phyloP scores from a whole-genome alignment of 2,113 vertebrate genomes.

The Fregetta grallaria region DNA sequence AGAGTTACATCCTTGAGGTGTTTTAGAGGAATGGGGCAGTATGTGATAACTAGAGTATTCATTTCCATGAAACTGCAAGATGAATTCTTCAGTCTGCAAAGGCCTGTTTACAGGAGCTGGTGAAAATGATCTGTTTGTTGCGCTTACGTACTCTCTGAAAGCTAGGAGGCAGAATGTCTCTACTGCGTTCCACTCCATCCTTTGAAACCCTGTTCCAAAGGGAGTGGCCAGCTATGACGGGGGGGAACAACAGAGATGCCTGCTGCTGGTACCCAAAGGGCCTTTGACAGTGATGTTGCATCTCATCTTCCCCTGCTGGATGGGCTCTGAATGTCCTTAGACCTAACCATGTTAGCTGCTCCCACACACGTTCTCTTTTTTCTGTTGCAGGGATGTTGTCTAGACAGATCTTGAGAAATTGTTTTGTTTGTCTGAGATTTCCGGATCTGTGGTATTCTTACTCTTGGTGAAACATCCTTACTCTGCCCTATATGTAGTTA shows the following conservation, averaged over 20 bases:
- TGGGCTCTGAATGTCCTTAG: background rate
- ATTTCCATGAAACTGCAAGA: background rate
- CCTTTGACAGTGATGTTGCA: background rate
- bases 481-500: background rate
- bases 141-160: background rate
- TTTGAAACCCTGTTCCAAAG: background rate
- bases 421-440: background rate
- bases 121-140: background rate
- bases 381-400: background rate
- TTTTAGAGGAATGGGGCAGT: background rate
- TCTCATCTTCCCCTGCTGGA: background rate
- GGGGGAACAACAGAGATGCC: background rate
- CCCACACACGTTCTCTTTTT: background rate
- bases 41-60: background rate
- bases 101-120: background rate
- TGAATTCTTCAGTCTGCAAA: background rate
- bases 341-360: background rate
- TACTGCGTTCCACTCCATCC: fast-evolving
- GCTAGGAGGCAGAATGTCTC: background rate
- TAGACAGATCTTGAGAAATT: background rate
- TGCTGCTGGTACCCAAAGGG: background rate
- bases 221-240: background rate
- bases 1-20: background rate
- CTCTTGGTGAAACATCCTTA: background rate
- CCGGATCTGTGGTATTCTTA: background rate